Percentiles rank a stretch among this genome's conserved stretches.
phyloP scores from a whole-genome alignment of 2,888 invertebrate genomes.

The Siphonodentalium dalli region DNA sequence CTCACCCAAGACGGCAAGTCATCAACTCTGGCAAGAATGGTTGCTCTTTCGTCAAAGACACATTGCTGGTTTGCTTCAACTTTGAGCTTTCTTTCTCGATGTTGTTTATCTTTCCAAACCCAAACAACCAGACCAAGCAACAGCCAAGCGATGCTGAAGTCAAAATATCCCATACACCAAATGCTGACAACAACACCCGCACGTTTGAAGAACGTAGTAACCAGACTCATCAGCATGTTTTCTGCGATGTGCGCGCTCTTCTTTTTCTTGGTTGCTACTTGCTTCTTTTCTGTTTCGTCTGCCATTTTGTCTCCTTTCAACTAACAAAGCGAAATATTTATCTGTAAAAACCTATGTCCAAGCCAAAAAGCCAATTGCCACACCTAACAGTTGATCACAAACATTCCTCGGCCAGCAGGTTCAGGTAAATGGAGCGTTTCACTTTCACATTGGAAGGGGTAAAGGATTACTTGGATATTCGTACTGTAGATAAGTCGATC shows the following conservation, averaged over 20 bases:
- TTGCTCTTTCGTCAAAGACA: slow-evolving; percentile 80
- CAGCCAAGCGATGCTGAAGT: slow-evolving; percentile 84
- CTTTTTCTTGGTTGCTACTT: slow-evolving; percentile 15
- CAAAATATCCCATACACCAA: slow-evolving; percentile 54
- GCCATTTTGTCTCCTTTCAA: too few species aligned
- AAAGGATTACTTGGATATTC: too few species aligned
- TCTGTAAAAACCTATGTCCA: too few species aligned
- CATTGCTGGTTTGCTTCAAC: slow-evolving; percentile 70
- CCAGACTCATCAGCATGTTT: slow-evolving; percentile 35
- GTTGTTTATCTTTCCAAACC: slow-evolving; percentile 68
- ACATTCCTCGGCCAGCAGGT: too few species aligned
- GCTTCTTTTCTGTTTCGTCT: too few species aligned
- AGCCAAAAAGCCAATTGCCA: too few species aligned
- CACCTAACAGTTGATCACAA: too few species aligned
- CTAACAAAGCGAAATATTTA: too few species aligned
- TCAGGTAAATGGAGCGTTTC: too few species aligned
- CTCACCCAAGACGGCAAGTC: slow-evolving; percentile 92
- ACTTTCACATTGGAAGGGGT: too few species aligned
- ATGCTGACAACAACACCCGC: slow-evolving; percentile 42
- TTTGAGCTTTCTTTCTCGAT: slow-evolving; percentile 76
- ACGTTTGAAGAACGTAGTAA: slow-evolving; percentile 44
- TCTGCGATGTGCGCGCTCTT: too few species aligned
- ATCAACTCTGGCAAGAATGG: slow-evolving; percentile 83
- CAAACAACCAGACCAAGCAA: slow-evolving; percentile 80
- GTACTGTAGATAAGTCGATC: too few species aligned